Evolutionary conservation across 2,113 vertebrate species (phyloP).

Genomic region (Mobula birostris): DNA sequence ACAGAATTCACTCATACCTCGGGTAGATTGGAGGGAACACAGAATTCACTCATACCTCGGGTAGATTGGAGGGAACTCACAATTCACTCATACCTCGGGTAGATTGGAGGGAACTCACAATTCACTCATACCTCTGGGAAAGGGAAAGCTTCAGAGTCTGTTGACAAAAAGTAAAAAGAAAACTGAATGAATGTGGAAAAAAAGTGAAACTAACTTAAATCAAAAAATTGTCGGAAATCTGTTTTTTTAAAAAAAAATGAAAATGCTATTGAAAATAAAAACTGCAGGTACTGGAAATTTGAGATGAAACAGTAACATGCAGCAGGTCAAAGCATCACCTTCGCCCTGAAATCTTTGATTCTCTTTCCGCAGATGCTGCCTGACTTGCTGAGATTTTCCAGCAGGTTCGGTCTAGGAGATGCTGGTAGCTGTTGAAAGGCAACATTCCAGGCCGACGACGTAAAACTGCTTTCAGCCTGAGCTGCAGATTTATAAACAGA

Average conservation of each 20-base stretch:
- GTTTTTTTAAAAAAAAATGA: neutral
- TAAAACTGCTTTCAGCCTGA: neutral
- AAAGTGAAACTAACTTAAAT: neutral
- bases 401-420: no score
- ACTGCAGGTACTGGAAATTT: no score
- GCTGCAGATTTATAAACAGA: neutral
- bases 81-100: neutral
- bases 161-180: neutral
- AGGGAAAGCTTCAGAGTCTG: no score
- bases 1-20: neutral
- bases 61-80: neutral
- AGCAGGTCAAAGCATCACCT: no score
- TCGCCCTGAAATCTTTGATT: no score
- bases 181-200: neutral
- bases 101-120: neutral
- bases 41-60: neutral
- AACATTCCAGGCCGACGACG: neutral
- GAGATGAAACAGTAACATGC: no score
- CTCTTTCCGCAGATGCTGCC: no score
- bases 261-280: neutral
- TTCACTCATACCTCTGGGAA: neutral
- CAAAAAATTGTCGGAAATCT: neutral
- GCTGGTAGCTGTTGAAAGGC: neutral
- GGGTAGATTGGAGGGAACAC: neutral
- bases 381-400: no score